These are phyloP conservation scores for Tragelaphus scriptus DNA, from an alignment of 2,113 vertebrate species.

Conservation along the genomic window DNA sequence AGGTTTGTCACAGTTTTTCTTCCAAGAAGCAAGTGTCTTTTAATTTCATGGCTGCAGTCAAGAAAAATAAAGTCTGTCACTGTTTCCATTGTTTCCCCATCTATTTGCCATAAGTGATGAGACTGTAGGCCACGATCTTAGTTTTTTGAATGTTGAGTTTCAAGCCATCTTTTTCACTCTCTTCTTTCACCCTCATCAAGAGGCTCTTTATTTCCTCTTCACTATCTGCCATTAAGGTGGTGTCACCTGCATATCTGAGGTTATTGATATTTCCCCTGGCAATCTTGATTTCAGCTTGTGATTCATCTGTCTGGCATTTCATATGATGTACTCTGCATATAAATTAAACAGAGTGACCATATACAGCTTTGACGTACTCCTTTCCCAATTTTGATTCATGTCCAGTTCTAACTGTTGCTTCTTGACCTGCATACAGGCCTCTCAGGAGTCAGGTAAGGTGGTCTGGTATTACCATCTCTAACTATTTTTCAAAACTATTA, in stretches of 20 bases:
- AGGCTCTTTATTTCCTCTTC: background rate
- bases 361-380: background rate
- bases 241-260: background rate
- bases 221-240: background rate
- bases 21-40: background rate
- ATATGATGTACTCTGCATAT: background rate
- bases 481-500: conserved; percentile 11
- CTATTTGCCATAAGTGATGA: background rate
- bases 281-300: background rate
- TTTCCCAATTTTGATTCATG: background rate
- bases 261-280: background rate
- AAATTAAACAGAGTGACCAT: background rate
- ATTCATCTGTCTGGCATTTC: background rate
- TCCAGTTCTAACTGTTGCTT: background rate
- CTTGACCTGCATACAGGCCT: background rate
- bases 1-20: background rate
- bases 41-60: background rate
- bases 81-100: background rate
- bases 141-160: background rate
- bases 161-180: background rate
- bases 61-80: background rate
- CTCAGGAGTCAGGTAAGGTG: background rate
- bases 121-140: background rate
- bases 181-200: background rate
- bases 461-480: background rate